A percentile compares a stretch with the other conserved stretches of the same genome.
Conservation (phyloP, 2,113 vertebrate genomes). For the Nibea albiflora region DNA sequence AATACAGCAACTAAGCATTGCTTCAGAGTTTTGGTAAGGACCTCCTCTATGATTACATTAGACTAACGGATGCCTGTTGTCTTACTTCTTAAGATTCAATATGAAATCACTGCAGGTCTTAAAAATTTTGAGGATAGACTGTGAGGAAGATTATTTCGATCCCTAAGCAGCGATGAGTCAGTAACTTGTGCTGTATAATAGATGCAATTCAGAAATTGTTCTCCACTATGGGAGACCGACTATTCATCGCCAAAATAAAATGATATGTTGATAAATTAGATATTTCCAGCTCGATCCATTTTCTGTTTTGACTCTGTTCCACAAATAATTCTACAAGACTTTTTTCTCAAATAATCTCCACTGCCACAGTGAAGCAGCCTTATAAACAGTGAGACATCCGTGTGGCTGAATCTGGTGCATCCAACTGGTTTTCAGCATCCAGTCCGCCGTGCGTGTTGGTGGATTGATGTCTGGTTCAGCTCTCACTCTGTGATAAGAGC, state of each 20-base stretch:
- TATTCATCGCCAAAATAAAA: not conserved
- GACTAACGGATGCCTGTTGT: not conserved
- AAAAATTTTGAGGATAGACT: not conserved
- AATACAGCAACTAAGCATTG: not conserved
- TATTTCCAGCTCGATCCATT: conserved; percentile 13
- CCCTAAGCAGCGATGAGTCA: not conserved
- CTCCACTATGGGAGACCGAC: not conserved
- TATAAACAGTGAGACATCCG: not conserved
- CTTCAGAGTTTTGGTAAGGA: not conserved
- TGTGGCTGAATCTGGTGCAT: not conserved
- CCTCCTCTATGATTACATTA: not conserved
- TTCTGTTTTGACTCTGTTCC: not conserved
- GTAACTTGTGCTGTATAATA: conserved; percentile 4
- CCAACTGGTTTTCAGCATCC: not conserved
- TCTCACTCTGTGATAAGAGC: conserved; percentile 44
- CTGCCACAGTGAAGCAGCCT: not conserved
- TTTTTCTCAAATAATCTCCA: conserved; percentile 8
- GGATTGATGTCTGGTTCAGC: conserved; percentile 51
- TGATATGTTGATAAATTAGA: not conserved
- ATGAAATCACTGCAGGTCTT: conserved; percentile 1
- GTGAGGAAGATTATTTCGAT: not conserved
- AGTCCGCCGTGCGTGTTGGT: conserved; percentile 16
- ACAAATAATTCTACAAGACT: not conserved
- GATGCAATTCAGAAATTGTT: conserved; percentile 1
- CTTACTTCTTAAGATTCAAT: not conserved